Evolutionary conservation across 2,797 vertebrate species (phyloP), one percentile per base, ranked within the genome.

Genomic region (Melanotaenia parkinsoni): DNA sequence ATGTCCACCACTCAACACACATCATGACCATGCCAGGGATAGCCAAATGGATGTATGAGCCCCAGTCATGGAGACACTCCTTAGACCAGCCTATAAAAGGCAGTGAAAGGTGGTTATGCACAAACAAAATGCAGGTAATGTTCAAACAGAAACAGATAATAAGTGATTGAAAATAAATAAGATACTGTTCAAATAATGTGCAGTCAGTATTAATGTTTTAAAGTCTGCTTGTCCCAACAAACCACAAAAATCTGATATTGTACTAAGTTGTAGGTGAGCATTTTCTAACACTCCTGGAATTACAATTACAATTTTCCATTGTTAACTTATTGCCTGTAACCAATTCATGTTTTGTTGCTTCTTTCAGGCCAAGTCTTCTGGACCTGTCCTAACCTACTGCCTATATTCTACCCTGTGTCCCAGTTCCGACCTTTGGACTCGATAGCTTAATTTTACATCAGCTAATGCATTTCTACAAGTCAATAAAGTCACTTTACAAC

Each of bases 1-100:
- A 99, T 0, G 95, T 95, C 98, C 97, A 99, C 96, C 96, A 98
- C 81, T 98, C 96, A 0, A 95, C 94, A 69, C 96, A 97, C 38
- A 97, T 8, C 97, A 98, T 98, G 68, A 97, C 26, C 96, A 98
- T 96, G 84, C 96, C 87, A 1, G 97, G 97, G 32, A 99, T 58
- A 0, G 97, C 97, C 84, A 99, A 86, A 18, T 0, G 43, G 58
- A 96, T 77, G 63, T 93, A 99, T 5, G 93, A 73, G 5, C 88
- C 91, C 97, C 97, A 99, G n/a, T 97, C 96, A 50, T 94, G 66
- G 3, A 99, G 90, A 58, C 96, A 97, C n/a, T 95, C 95, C 24
- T 67, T 86, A 20, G 95, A 95, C 97, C 97, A 97, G 1, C 97
- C 97, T 99, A 87, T 9, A 5, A n/a, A 58, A 11, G 3, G 59